Base-by-base conservation (phyloP, 2,113 vertebrate species). In the Gallinago paraguaiae region DNA sequence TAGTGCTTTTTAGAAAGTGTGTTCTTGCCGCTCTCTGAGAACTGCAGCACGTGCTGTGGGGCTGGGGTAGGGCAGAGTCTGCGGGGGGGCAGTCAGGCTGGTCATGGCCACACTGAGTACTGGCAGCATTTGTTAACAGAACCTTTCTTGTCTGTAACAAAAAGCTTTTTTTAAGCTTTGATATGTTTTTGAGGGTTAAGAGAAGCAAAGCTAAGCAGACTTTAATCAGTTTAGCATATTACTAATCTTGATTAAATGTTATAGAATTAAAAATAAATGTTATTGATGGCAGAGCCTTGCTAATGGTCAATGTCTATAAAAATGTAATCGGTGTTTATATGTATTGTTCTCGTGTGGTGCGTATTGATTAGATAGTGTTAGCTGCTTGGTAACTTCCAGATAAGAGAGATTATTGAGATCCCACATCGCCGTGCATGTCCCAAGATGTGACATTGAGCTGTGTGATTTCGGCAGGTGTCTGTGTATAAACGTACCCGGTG, bases 401-500 rank as follows among this genome's bases (percentile, higher is more conserved):
- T 92, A 92, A 57, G 92, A 56, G 86, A 82, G 90, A 68, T 84
- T 93, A 75, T 54, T 88, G 88, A 85, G 82, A 77, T 76, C 50
- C 10, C 78, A 2, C 9, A 1, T 35, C 51, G 13, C 51, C 53
- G 82, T 67, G 33, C 6, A 14, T 43, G 83, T 63, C 88, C 91
- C 43, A 10, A 89, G 74, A 51, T 39, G 46, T 96, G 96, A 95
- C 96, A 83, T 92, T 88, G 96, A 97, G 79, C 82, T 54, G 82
- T 98, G 98, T 4, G 96, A 98, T 93, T 95, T 6, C 45, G 86
- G 86, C 98, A 98, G 97, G 83, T 98, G 97, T 95, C 46, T 46
- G 3, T 45, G 17, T 79, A 27, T 84, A 96, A 92, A 95, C 45
- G 91, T 39, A 18, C 51, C 93, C 82, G 92, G 33, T 97, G 86